Evolutionary conservation across 1,140 invertebrate species (phyloP), one percentile per base, ranked within the genome.

Genomic region (Drepana arcuata): DNA sequence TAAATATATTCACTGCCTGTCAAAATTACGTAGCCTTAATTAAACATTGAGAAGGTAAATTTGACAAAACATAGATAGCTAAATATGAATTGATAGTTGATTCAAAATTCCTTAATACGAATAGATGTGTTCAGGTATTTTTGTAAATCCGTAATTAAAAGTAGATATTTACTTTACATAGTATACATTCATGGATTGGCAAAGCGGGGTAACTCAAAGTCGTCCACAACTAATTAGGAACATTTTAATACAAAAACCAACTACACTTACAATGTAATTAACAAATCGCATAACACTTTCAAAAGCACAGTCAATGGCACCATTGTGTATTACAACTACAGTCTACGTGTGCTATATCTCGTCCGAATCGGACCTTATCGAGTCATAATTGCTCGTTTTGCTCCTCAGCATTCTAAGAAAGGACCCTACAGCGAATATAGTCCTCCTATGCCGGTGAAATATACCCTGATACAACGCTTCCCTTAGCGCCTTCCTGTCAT

Each of bases 401-500:
- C 89, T 90, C 70, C 88, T 89, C 44, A 93, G 78, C 91, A 93
- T 93, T 40, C 91, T 87, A 24, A 93, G 85, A 65, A 93, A 93
- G 32, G 91, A 92, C 16, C 91, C 91, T 32, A 93, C 84, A 18
- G 91, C 91, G 61, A 92, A 89, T 62, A 93, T 93, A 12, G 91
- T 92, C 64, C 91, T 87, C 33, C 91, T 86, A 75, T 93, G 91
- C 45, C 90, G 87, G 79, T 91, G 88, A 71, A 93, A 92, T 48
- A 93, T 93, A 56, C 91, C 91, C 66, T 92, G 90, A 62, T 93
- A 93, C 40, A 93, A 77, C 38, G 91, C 91, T 58, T 92, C 91
- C 43, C 91, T 83, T 34, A 92, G 80, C 34, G 92, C 88, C 52
- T 92, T 90, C 47, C 91, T 84, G 49, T 92, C 90, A 48, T 88